Conservation (phyloP, 2,113 vertebrate genomes). For the Barnardius zonarius region DNA sequence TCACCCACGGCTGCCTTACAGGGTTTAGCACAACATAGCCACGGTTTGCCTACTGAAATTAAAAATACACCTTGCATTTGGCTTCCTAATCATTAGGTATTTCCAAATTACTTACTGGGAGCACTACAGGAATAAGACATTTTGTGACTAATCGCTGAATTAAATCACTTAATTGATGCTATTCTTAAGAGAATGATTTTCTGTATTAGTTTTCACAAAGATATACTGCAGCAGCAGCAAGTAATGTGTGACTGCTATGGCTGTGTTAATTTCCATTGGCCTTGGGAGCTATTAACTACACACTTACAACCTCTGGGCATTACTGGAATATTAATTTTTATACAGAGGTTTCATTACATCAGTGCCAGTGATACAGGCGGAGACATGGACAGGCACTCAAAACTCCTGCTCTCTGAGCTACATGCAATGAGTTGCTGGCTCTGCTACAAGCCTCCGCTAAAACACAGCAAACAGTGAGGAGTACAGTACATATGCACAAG, state of each 20-base stretch:
- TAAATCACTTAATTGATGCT: conserved; percentile 68
- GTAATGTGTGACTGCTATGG: conserved; percentile 49
- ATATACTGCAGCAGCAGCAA: conserved; percentile 59
- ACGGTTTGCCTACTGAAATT: not conserved
- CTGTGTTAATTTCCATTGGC: conserved; percentile 62
- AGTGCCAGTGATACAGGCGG: not conserved
- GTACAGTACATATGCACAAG: not conserved
- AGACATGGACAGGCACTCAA: not conserved
- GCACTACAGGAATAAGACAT: conserved; percentile 52
- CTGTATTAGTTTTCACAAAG: conserved; percentile 65
- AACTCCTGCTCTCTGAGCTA: conserved; percentile 1
- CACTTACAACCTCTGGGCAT: conserved; percentile 64
- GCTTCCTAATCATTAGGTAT: conserved; percentile 44
- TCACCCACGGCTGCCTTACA: not conserved
- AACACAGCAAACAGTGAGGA: not conserved
- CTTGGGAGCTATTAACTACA: conserved; percentile 65
- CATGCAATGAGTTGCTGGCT: not conserved
- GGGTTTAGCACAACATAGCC: conserved; percentile 16
- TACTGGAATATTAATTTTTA: conserved; percentile 62
- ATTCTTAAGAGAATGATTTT: conserved; percentile 70
- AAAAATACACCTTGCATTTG: conserved; percentile 16
- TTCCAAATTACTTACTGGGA: conserved; percentile 51
- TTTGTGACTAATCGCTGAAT: conserved; percentile 62
- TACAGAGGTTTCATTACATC: conserved; percentile 38
- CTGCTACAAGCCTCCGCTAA: not conserved